Evolutionary conservation across 2,113 vertebrate genomes (phyloP).

Genomic region (Neodon shergylaensis): DNA sequence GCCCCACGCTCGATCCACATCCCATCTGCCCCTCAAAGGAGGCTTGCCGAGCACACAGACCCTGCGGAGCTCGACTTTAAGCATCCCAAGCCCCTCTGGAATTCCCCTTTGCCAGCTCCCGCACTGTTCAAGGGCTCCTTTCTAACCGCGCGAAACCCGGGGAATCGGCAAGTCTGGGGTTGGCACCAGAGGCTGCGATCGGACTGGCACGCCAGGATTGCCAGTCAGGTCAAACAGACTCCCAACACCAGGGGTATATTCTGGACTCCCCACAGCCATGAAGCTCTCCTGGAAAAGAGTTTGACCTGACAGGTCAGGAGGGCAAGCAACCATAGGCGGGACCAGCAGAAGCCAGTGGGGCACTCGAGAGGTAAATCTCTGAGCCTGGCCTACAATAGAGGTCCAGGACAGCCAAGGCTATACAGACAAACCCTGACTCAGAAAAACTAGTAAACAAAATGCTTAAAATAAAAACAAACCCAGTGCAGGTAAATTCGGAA

Average conservation of each 20-base stretch:
- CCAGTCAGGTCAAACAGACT: fast-evolving
- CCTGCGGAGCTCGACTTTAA: too few species aligned
- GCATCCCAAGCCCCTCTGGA: background rate
- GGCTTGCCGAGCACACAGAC: background rate
- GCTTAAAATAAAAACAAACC: too few species aligned
- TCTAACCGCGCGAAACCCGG: fast-evolving
- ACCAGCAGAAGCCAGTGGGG: background rate
- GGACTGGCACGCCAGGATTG: background rate
- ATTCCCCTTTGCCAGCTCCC: background rate
- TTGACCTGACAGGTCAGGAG: background rate
- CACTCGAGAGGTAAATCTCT: background rate
- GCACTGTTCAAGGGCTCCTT: background rate
- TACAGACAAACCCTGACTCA: background rate
- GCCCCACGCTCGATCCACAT: background rate
- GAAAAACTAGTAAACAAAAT: background rate
- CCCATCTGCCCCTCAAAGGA: background rate
- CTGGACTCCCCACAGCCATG: background rate
- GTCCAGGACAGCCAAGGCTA: background rate
- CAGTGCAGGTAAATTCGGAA: background rate
- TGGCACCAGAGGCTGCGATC: fast-evolving
- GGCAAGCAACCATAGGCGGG: background rate
- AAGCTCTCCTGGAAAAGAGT: background rate
- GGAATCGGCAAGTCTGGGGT: fast-evolving
- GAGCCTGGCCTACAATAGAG: background rate
- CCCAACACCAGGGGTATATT: fast-evolving